Base-by-base conservation (phyloP, 2,113 vertebrate genomes). In the Serinus canaria region DNA sequence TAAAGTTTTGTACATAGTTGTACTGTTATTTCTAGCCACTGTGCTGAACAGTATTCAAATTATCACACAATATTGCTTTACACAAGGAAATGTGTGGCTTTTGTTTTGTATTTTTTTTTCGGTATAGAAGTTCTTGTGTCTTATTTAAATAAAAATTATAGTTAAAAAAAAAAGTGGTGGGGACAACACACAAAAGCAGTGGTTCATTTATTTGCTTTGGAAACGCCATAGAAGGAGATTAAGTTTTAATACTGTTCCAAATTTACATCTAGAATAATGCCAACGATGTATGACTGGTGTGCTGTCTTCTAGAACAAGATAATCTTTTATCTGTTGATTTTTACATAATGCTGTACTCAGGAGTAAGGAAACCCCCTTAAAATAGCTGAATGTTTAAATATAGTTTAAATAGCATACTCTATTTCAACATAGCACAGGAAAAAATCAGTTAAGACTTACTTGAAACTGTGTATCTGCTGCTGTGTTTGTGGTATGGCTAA, bases 71-170 rank as follows among this genome's bases (percentile, higher is more conserved):
- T 97, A 97, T 94, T 98, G 98, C 97, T 98, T 98, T 98, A 97
- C 97, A 97, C 97, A 96, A 98, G 97, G 97, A 98, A 97, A 96
- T 97, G 96, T 98, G 98, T 98, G 98, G 98, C 98, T 98, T 97
- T 98, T 97, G 97, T 98, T 98, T 99, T 98, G 97, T 98, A 98
- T 98, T 99, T 98, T 94, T 93, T 95, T 98, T 98, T 98, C 93
- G 95, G 98, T 99, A 99, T 98, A 98, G 98, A 98, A 96, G 97
- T 98, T 98, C 97, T 97, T 98, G 98, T 99, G 98, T 98, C 98
- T 98, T 98, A 99, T 98, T 99, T 98, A 98, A 99, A 99, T 99
- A 99, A 99, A 96, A 99, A 97, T 96, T 98, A 98, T 98, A 98
- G 98, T 98, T 94, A 98, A 98, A 87, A 90, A 87, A 58, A 39